Percentiles rank a stretch among this genome's conserved stretches.
phyloP scores from a whole-genome alignment of 2,797 vertebrate species.

The Sus cebifrons region DNA sequence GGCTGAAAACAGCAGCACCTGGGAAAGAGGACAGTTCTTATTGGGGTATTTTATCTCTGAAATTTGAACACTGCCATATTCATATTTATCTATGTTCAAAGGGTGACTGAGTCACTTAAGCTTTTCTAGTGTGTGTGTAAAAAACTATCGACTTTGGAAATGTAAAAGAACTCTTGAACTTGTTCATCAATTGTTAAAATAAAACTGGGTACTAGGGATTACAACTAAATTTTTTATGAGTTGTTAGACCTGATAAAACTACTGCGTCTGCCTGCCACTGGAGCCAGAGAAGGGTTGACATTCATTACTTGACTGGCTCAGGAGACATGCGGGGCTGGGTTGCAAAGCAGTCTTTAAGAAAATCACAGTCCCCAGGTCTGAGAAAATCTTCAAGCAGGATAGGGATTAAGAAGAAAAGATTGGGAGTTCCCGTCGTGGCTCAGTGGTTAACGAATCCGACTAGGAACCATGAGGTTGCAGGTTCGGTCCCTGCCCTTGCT shows the following conservation, averaged over 20 bases:
- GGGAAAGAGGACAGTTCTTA: neutral
- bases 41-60: neutral
- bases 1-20: neutral
- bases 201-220: neutral
- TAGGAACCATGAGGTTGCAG: no score
- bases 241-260: neutral
- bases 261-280: neutral
- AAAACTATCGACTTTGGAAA: constrained; percentile 31
- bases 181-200: neutral
- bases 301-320: neutral
- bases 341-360: neutral
- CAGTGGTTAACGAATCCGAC: no score
- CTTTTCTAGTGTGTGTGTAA: neutral
- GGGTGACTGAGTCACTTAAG: neutral
- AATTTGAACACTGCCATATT: neutral
- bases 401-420: neutral
- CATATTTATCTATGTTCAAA: constrained; percentile 26
- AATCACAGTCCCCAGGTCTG: neutral
- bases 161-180: neutral
- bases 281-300: neutral
- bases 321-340: neutral
- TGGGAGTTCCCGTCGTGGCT: neutral
- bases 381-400: neutral
- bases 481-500: no score
- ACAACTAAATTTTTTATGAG: neutral